Evolutionary conservation across 2,113 vertebrate genomes (phyloP).

Genomic region (Tautogolabrus adspersus): DNA sequence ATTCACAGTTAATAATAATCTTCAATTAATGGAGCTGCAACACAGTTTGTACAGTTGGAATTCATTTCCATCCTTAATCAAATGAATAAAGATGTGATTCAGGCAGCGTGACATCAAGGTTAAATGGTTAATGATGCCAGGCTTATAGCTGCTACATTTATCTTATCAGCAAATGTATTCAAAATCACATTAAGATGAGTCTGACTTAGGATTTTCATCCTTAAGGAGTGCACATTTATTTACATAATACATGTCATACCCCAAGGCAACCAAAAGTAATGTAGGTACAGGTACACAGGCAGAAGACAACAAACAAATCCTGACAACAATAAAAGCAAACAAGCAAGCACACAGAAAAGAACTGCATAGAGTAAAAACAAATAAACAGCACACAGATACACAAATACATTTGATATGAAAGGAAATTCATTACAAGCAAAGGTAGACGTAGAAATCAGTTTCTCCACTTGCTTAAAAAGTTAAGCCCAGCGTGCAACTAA

Average conservation of each 20-base stretch:
- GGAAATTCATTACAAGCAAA: too few species aligned
- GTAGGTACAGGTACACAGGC: not conserved
- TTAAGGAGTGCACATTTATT: not conserved
- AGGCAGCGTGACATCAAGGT: not conserved
- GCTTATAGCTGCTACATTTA: not conserved
- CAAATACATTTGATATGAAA: not conserved
- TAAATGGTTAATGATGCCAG: not conserved
- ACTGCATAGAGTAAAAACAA: not conserved
- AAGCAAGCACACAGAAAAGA: not conserved
- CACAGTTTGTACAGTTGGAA: too few species aligned
- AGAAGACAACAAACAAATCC: not conserved
- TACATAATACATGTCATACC: not conserved
- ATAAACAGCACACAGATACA: not conserved
- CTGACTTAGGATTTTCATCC: not conserved
- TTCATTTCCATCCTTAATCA: too few species aligned
- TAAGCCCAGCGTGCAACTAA: not conserved
- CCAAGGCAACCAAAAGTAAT: not conserved
- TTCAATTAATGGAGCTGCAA: too few species aligned
- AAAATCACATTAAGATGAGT: not conserved
- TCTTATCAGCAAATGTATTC: not conserved
- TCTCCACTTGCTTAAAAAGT: not conserved
- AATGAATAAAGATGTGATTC: too few species aligned
- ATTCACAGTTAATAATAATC: too few species aligned
- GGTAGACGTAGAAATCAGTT: not conserved
- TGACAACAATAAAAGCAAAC: not conserved